Evolutionary conservation across 2,888 invertebrate genomes (phyloP).

Genomic region (Cryptosula pallasiana): DNA sequence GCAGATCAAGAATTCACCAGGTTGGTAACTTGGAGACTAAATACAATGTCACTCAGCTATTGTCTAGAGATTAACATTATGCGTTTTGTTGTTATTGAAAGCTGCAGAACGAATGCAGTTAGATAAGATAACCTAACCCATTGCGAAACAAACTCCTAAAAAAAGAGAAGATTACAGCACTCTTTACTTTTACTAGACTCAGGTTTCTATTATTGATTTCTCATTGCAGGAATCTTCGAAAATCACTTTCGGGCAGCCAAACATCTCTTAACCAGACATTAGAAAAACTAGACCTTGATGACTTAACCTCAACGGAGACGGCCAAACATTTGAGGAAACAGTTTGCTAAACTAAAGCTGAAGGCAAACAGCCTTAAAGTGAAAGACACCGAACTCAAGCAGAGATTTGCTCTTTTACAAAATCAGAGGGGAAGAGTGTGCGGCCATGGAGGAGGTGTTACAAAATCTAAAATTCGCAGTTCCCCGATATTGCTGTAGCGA

Average conservation of each 20-base stretch:
- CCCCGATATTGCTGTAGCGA: neutral
- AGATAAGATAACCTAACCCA: too few species aligned
- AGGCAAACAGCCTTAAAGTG: constrained; percentile 5
- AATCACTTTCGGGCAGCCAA: constrained; percentile 12
- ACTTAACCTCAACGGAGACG: constrained; percentile 13
- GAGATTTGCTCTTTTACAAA: constrained; percentile 15
- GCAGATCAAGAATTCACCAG: neutral
- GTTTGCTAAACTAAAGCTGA: constrained; percentile 17
- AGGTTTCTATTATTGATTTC: neutral
- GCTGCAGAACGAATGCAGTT: too few species aligned
- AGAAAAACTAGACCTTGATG: constrained; percentile 20
- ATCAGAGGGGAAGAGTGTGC: constrained; percentile 17
- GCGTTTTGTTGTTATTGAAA: too few species aligned
- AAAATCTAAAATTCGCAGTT: neutral
- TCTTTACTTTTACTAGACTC: too few species aligned
- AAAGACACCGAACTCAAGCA: constrained; percentile 19
- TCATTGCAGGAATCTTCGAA: neutral
- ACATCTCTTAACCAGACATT: constrained; percentile 16
- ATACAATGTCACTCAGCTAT: neutral
- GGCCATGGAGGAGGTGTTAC: constrained; percentile 5
- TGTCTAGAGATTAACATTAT: too few species aligned
- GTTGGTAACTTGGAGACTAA: neutral
- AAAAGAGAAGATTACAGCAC: too few species aligned
- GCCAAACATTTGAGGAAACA: neutral
- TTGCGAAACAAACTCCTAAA: too few species aligned